Base-by-base conservation (phyloP, 2,797 vertebrate species). In the Chaetophractus vellerosus region DNA sequence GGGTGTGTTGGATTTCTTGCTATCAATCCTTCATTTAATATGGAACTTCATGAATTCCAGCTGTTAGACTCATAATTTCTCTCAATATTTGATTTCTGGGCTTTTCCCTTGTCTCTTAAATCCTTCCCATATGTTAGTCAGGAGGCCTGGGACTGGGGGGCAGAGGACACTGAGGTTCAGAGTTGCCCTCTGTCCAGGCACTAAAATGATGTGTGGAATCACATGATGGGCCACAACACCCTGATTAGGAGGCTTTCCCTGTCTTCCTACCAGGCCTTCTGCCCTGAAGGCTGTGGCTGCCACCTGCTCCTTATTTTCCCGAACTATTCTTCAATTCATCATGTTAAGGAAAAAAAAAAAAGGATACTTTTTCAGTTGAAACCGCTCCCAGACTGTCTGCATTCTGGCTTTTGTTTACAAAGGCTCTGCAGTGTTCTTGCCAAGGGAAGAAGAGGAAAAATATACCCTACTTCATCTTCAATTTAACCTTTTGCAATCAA, bases 1-100 rank as follows among this genome's bases (percentile, higher is more conserved):
- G 45, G 36, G 89, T 57, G 59, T 90, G 95, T 96, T 64, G 24
- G 69, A 90, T 94, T 95, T 93, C 97, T 97, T 78, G 74, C 89
- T 82, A 78, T 91, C 89, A 76, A 57, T 91, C 96, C 69, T 91
- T 97, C 80, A 85, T 61, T 94, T 88, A 94, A 71, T 87, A 94
- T 95, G 91, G 72, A 97, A 75, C 71, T 94, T 41, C 94, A 96
- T 88, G 82, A 97, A 96, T 98, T 98, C 90, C 88, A 97, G 94
- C 93, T 98, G 95, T 91, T 89, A 87, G 76, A 55, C 84, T 69
- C 63, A 82, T 88, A 69, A 94, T 93, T 96, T 91, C 88, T 96
- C 86, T 55, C 76, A n/a, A 74, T 52, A 90, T 96, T 94, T 95
- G 76, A 88, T 97, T 94, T 86, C 76, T 38, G 1, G 81, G 71